Percentiles rank a stretch among this genome's conserved stretches.
Conservation (phyloP, 1,140 invertebrate species). For the Leptinotarsa texana region DNA sequence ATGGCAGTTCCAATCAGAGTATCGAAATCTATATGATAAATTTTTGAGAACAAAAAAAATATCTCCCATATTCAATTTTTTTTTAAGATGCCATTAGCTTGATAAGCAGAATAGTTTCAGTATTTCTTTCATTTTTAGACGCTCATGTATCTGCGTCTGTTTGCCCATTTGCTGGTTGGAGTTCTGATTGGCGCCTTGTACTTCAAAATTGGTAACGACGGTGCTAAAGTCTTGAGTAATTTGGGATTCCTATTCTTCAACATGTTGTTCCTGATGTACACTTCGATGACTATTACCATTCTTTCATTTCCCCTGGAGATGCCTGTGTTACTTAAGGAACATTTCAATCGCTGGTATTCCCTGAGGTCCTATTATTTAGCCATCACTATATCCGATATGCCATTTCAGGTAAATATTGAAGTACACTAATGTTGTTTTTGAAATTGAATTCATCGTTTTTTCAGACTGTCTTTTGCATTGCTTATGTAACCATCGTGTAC, state of each 20-base stretch:
- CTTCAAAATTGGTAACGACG: constrained; percentile 92
- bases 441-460: constrained; percentile 43
- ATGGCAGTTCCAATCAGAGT: too few species aligned
- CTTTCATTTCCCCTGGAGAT: constrained; percentile 96
- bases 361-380: constrained; percentile 93
- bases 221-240: constrained; percentile 93
- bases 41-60: too few species aligned
- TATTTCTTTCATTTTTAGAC: constrained; percentile 69
- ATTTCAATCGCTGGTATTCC: constrained; percentile 98
- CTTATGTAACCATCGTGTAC: constrained; percentile 94
- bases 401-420: constrained; percentile 73
- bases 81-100: too few species aligned
- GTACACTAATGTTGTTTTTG: not conserved
- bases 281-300: constrained; percentile 97
- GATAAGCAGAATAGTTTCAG: not conserved
- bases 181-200: constrained; percentile 91
- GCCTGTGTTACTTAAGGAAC: constrained; percentile 92
- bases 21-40: too few species aligned
- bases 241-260: constrained; percentile 97
- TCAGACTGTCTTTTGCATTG: constrained; percentile 84
- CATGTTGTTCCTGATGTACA: constrained; percentile 98
- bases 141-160: constrained; percentile 89
- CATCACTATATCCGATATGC: constrained; percentile 93
- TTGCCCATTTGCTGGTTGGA: constrained; percentile 90
- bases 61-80: too few species aligned